Base-by-base conservation (phyloP, 1,140 invertebrate genomes). In the Aphelenchoides avenae region DNA sequence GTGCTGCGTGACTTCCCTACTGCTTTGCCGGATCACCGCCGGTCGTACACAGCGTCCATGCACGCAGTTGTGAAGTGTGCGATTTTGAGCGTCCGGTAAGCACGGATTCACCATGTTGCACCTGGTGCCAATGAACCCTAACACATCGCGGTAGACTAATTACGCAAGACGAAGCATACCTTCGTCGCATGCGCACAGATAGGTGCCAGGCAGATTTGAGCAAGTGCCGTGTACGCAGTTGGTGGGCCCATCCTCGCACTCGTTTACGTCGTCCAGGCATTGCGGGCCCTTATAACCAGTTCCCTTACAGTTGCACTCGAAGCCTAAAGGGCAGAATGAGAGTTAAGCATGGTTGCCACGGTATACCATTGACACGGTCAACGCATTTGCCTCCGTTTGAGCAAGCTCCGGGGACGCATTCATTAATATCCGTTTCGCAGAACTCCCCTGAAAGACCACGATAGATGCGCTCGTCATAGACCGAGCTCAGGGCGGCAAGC, bases 391-490 rank as follows among this genome's bases (percentile, higher is more conserved):
- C 70, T 3, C 60, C 68, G 36, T 71, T 52, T n/a, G 41, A 41
- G 41, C 68, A 71, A 24, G 53, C 39, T 7, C 22, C 52, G 15
- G 41, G 22, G 1, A 50, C 68, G 40, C 72, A 74, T 18, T 74
- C 72, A 40, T 74, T 68, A 22, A 76, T 76, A 59, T 74, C 75
- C 27, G 44, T 54, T 34, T 70, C 73, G 56, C 72, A 74, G 9
- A 42, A 52, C 9, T 57, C 37, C 3, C 72, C 66, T 61, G 43
- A 26, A 70, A 51, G 43, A 7, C 24, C 34, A 43, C n/a, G 9
- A n/a, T 9, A 11, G 53, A 52, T 36, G n/a, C 9, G 50, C 42
- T 11, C 58, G n/a, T 22, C 48, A 11, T 42, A 11, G 9, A 52
- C 15, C 41, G n/a, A 9, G 20, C 52, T 9, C 15, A 15, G 11